Evolutionary conservation across 2,888 invertebrate species (phyloP), one percentile per base, ranked within the genome.

Genomic region (Tenthredo scrophulariae): DNA sequence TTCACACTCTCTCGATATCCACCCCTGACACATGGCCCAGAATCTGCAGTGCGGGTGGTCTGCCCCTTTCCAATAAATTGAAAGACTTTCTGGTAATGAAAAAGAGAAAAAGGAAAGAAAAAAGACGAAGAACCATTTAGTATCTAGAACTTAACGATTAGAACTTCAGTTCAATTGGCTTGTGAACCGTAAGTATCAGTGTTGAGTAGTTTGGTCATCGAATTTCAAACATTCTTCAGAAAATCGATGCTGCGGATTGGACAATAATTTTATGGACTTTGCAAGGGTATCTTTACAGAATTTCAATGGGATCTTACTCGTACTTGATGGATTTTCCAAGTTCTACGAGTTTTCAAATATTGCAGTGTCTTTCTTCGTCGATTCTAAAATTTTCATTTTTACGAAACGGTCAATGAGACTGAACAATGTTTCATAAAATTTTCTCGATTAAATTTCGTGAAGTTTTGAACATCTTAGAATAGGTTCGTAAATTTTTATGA

Each of bases 21-120:
- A n/a, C 72, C 7, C 72, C 15, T 72, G 72, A 72, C 72, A 37
- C 72, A 72, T 72, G 72, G 72, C 37, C 22, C 40, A 72, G 37
- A 40, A 9, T 40, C 37, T 37, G 37, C 54, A 54, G 6, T 37
- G n/a, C 72, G 6, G 37, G 9, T 37, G 9, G 33, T 29, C 18
- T 40, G n/a, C 6, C 37, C 15, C 33, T 72, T 72, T 72, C 7
- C 40, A 72, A 37, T 72, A 72, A 72, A 72, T 40, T 72, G 72
- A 3, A 72, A 37, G 40, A 72, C 33, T n/a, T n/a, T 37, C 37
- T 9, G 18, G 33, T 9, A 9, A 37, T 72, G n/a, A 72, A 18
- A n/a, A 40, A n/a, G n/a, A 54, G n/a, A 7, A 37, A 33, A 37
- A 70, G 5, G 10, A 43, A 3, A 33, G 33, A 33, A 40, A 72